Conservation (phyloP, 2,113 vertebrate species). For the Raja brachyura region DNA sequence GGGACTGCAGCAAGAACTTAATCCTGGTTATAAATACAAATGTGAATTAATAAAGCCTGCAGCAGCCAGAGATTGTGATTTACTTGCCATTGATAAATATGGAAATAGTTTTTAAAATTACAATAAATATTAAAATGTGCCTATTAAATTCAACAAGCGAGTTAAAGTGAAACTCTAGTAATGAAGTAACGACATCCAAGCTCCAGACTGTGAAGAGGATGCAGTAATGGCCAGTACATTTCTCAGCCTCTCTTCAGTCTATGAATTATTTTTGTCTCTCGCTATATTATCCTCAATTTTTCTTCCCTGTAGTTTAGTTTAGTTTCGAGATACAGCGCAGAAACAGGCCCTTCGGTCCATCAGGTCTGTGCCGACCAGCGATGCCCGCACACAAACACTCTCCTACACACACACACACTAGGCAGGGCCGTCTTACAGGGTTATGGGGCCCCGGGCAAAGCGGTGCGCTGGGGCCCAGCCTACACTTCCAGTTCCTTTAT, state of each 20-base stretch:
- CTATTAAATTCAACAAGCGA: not conserved
- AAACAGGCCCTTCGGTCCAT: too few relatives aligned
- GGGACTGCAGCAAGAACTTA: not conserved
- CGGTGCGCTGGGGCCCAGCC: too few relatives aligned
- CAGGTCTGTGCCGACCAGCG: too few relatives aligned
- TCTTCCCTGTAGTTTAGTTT: not conserved
- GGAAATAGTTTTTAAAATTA: not conserved
- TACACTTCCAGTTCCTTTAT: too few relatives aligned
- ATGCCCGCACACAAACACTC: too few relatives aligned
- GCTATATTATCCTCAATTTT: not conserved
- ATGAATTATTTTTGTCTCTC: not conserved
- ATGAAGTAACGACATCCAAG: not conserved
- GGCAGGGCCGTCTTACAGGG: too few relatives aligned
- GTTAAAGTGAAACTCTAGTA: not conserved
- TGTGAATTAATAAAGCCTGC: not conserved
- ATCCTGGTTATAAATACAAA: too few relatives aligned
- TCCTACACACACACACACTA: too few relatives aligned
- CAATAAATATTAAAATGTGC: conserved; percentile 3
- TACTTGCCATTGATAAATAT: not conserved
- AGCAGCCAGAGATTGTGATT: not conserved
- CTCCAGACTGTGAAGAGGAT: not conserved
- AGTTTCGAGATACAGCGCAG: too few relatives aligned
- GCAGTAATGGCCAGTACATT: conserved; percentile 15
- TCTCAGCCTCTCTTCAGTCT: not conserved
- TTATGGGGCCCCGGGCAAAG: too few relatives aligned